Base-by-base conservation (phyloP, 2,888 invertebrate species). In the Lissonota sp. region DNA sequence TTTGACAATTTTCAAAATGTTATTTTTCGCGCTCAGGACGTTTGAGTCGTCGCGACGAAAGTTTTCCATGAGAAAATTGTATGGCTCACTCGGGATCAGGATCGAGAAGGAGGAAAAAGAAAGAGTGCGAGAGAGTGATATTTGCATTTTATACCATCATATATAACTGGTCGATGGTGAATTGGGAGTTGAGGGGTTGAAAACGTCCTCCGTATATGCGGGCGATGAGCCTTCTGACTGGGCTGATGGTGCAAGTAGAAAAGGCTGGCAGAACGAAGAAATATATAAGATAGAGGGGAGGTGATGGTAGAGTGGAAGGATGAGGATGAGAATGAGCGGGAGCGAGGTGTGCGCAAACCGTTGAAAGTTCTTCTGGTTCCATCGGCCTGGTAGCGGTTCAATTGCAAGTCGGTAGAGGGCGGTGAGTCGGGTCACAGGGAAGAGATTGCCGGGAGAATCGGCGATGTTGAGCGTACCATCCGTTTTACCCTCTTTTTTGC, bases 141-240 rank as follows among this genome's bases (percentile, higher is more conserved):
- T 87, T 86, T 86, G 84, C 86, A 87, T 86, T 86, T 86, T 86
- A 86, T 84, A 82, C 66, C 69, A 55, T 83, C 82, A 83, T 84
- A 53, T 26, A 26, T 26, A 83, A 83, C 77, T 73, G 81, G 42
- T 53, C 83, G 84, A 72, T 57, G 77, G 75, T 26, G 83, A 83
- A 67, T 55, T 75, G 66, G 69, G 80, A 26, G 74, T 7, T 12
- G 39, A 6, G 58, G 10, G 14, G 42, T 55, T n/a, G 60, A 63
- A 16, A 42, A 37, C 7, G 49, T 26, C 12, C 53, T 1, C 49
- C n/a, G 12, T 10, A 49, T 10, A 49, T n/a, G n/a, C 53, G 64
- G 26, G 53, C 26, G 51, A 67, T 26, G 26, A 26, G 26, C 26
- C 26, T 14, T 39, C 37, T 42, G 58, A 12, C 12, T 12, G 6